Conservation (phyloP, 2,888 invertebrate genomes). For the Rhogogaster chlorosoma region DNA sequence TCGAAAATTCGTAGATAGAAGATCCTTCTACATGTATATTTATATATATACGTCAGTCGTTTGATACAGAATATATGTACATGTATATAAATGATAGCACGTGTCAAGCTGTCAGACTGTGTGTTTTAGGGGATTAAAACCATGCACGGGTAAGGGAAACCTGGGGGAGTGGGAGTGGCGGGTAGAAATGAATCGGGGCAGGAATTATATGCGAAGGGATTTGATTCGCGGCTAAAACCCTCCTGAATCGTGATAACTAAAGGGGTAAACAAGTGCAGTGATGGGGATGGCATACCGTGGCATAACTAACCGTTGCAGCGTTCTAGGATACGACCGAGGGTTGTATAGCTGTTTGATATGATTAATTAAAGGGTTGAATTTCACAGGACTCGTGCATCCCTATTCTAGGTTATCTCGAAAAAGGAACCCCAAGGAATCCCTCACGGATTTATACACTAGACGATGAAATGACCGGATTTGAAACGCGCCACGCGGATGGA, state of each 20-base stretch:
- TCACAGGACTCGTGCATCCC: conserved; percentile 1
- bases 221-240: conserved; percentile 37
- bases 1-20: background rate
- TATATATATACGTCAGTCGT: background rate
- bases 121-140: conserved; percentile 21
- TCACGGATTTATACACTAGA: background rate
- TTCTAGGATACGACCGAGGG: background rate
- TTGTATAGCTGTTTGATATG: conserved; percentile 26
- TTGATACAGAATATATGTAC: conserved; percentile 19
- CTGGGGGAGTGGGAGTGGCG: background rate
- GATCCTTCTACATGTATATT: background rate
- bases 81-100: conserved; percentile 44
- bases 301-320: background rate
- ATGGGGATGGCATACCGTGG: background rate
- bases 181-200: background rate
- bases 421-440: conserved; percentile 6
- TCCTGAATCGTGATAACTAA: conserved; percentile 11
- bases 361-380: conserved; percentile 48
- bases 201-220: conserved; percentile 5
- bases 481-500: background rate
- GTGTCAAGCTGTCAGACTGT: conserved; percentile 45
- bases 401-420: background rate
- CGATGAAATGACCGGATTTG: background rate
- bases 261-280: conserved; percentile 45
- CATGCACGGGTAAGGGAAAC: too few relatives aligned